Conservation (phyloP, 2,797 vertebrate genomes). For the Hephaestus fuliginosus region DNA sequence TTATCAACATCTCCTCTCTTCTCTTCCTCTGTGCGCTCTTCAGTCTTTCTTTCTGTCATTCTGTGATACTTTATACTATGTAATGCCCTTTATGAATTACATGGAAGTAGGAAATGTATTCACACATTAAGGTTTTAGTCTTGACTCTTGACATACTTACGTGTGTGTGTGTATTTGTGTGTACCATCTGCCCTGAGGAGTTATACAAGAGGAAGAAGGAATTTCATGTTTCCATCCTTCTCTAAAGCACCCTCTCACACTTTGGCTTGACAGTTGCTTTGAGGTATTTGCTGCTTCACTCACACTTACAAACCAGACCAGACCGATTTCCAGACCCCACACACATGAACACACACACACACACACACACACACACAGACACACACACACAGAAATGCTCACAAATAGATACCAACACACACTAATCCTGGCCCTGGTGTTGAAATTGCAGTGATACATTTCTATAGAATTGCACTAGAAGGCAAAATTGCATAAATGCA, state of each 20-base stretch:
- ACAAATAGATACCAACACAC: conserved; percentile 69
- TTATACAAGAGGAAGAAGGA: conserved; percentile 42
- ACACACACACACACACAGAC: conserved; percentile 31
- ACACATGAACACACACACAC: conserved; percentile 37
- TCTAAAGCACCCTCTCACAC: conserved; percentile 68
- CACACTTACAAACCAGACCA: conserved; percentile 55
- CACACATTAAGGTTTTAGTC: conserved; percentile 45
- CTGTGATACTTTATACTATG: neutral
- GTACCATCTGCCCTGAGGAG: conserved; percentile 50
- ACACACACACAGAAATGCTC: conserved; percentile 45
- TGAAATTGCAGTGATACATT: conserved; percentile 80
- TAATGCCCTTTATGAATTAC: conserved; percentile 8
- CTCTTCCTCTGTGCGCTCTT: neutral
- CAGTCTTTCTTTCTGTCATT: neutral
- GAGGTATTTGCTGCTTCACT: conserved; percentile 76
- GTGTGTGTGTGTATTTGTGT: conserved; percentile 18
- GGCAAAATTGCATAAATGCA: conserved; percentile 85
- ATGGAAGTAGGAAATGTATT: conserved; percentile 30
- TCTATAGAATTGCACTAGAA: conserved; percentile 84
- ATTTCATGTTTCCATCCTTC: conserved; percentile 71
- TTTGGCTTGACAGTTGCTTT: conserved; percentile 75
- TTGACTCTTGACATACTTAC: conserved; percentile 17
- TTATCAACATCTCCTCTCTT: neutral
- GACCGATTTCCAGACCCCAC: conserved; percentile 51
- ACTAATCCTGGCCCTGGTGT: conserved; percentile 76